phyloP scores from a whole-genome alignment of 2,113 vertebrate species.

The Pygoscelis antarcticus region DNA sequence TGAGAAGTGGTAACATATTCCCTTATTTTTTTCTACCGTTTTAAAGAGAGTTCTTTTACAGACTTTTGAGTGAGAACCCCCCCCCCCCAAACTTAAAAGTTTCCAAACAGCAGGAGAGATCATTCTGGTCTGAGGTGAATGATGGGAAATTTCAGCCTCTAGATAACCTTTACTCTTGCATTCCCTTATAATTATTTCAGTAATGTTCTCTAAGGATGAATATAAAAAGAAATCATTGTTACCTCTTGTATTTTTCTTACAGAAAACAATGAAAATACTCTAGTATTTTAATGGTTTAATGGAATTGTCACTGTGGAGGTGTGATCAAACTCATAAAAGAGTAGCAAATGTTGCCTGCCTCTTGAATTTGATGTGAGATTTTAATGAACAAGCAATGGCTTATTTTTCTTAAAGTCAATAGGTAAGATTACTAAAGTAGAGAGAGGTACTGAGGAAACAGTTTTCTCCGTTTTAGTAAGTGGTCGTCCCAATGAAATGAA shows the following conservation, averaged over 20 bases:
- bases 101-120: neutral
- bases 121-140: neutral
- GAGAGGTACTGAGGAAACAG: neutral
- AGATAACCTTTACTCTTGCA: neutral
- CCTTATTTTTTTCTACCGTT: neutral
- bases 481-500: neutral
- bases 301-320: neutral
- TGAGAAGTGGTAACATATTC: neutral
- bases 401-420: neutral
- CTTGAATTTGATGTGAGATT: neutral
- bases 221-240: neutral
- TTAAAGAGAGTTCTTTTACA: neutral
- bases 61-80: neutral
- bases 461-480: neutral
- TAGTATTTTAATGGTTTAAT: neutral
- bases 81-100: neutral
- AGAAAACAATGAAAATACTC: neutral
- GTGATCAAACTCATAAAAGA: neutral
- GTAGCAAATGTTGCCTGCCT: neutral
- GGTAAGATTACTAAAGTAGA: neutral
- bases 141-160: neutral
- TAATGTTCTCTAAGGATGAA: neutral
- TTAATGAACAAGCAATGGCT: neutral
- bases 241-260: neutral
- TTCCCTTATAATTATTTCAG: neutral